Evolutionary conservation across 2,113 vertebrate species (phyloP).

Genomic region (Microtus richardsoni): DNA sequence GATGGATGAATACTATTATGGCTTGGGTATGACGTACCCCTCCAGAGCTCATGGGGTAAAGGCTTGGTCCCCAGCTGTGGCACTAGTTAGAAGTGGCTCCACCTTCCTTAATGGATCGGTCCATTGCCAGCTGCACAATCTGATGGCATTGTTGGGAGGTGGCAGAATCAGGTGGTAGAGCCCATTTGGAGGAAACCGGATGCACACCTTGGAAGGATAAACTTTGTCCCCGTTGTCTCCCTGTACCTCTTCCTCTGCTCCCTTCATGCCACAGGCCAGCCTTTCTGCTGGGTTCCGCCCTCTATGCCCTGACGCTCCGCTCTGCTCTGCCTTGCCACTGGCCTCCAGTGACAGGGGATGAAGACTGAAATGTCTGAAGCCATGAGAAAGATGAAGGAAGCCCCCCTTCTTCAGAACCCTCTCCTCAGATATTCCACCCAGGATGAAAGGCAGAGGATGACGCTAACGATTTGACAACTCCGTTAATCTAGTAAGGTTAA

Average conservation of each 20-base stretch:
- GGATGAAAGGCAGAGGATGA: not conserved
- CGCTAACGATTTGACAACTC: not conserved
- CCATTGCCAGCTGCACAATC: not conserved
- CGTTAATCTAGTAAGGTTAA: not conserved
- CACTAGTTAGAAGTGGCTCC: not conserved
- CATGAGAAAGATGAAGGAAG: not conserved
- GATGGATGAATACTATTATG: not conserved
- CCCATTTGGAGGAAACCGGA: not conserved
- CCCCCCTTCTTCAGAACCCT: not conserved
- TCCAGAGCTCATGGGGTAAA: not conserved
- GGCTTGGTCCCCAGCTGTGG: not conserved
- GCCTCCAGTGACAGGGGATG: no score
- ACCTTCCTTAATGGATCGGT: not conserved
- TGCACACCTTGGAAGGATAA: not conserved
- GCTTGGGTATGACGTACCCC: not conserved
- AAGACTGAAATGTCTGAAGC: not conserved
- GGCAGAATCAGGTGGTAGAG: not conserved
- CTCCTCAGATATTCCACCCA: not conserved
- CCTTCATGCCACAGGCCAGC: not conserved
- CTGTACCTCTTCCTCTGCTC: not conserved
- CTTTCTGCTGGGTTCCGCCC: not conserved
- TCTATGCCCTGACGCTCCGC: not conserved
- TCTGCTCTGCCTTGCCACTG: not conserved
- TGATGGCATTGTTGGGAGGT: not conserved
- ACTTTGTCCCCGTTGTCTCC: not conserved